Evolutionary conservation across 2,888 invertebrate species (phyloP).

Genomic region (Drosophila acutilabella): DNA sequence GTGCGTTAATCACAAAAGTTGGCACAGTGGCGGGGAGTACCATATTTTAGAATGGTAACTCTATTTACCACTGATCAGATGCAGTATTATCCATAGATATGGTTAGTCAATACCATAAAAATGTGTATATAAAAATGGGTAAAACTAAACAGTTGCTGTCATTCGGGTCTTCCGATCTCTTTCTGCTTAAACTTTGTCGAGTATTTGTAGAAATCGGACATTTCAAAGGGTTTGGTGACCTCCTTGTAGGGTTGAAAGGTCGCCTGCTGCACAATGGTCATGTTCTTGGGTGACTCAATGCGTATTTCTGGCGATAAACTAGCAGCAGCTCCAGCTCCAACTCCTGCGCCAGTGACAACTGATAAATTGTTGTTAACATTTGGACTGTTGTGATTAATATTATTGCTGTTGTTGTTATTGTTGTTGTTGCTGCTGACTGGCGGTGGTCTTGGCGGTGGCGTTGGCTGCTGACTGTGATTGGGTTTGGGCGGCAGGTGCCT

Average conservation of each 20-base stretch:
- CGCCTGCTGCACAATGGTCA: constrained; percentile 94
- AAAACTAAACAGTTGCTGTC: constrained; percentile 42
- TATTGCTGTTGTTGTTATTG: constrained; percentile 23
- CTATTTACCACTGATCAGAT: constrained; percentile 9
- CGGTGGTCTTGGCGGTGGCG: constrained; percentile 67
- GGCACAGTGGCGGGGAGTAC: constrained; percentile 1
- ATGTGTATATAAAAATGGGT: constrained; percentile 1
- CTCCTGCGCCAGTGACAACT: too few species aligned
- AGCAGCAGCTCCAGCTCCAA: constrained; percentile 21
- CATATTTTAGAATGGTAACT: constrained; percentile 16
- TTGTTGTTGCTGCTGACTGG: constrained; percentile 53
- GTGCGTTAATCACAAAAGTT: constrained; percentile 51
- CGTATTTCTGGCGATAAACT: constrained; percentile 86
- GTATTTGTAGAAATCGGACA: constrained; percentile 99
- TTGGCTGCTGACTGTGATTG: constrained; percentile 68
- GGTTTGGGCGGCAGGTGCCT: constrained; percentile 73
- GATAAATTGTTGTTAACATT: constrained; percentile 27
- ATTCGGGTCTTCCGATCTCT: constrained; percentile 71
- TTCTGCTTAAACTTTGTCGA: constrained; percentile 95
- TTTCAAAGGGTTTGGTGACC: constrained; percentile 98
- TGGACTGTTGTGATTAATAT: constrained; percentile 12
- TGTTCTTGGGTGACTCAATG: constrained; percentile 92
- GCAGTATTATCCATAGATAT: constrained; percentile 23
- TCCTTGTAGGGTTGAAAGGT: constrained; percentile 96
- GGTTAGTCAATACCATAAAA: constrained; percentile 13